Evolutionary conservation across 2,888 invertebrate genomes (phyloP), one percentile per base, ranked within the genome.

Genomic region (Alloplasta piceator): DNA sequence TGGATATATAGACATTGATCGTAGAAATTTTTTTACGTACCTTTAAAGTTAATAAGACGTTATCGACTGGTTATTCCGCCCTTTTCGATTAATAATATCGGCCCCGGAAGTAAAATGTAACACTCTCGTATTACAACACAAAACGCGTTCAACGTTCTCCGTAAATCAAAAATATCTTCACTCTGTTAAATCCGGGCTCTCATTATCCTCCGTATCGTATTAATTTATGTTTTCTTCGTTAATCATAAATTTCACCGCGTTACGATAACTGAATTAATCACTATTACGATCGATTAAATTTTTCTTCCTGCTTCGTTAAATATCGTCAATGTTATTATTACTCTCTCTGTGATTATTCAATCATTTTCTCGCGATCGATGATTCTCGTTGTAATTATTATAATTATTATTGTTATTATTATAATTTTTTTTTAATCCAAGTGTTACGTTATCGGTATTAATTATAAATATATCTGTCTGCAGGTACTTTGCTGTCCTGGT

Each of bases 401-500:
- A n/a, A n/a, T n/a, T 52, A 68, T 74, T 61, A 58, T 58, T 10
- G 26, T 38, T 38, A 46, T 48, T 36, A 9, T 72, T 38, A n/a
- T n/a, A n/a, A n/a, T 55, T 68, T 10, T 52, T 64, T 12, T 46
- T 63, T 56, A 38, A 38, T 63, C 63, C 68, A 80, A 73, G 81
- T 74, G 77, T 79, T 79, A 38, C 52, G 68, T 76, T 77, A 71
- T 72, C 64, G 83, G 79, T n/a, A n/a, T n/a, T 86, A 83, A 86
- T 87, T 85, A 89, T 89, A 90, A 90, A 90, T 90, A 89, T 90
- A 90, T 90, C 84, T 89, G 87, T 90, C 86, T 89, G 89, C 89
- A 90, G 90, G 90, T 90, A 90, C 90, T 90, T 87, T 76, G 85
- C 87, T 89, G 89, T 89, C 90, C 90, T 90, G 89, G 89, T 88